Conservation (phyloP, 2,888 invertebrate species). For the Nematopogon swammerdamellus region DNA sequence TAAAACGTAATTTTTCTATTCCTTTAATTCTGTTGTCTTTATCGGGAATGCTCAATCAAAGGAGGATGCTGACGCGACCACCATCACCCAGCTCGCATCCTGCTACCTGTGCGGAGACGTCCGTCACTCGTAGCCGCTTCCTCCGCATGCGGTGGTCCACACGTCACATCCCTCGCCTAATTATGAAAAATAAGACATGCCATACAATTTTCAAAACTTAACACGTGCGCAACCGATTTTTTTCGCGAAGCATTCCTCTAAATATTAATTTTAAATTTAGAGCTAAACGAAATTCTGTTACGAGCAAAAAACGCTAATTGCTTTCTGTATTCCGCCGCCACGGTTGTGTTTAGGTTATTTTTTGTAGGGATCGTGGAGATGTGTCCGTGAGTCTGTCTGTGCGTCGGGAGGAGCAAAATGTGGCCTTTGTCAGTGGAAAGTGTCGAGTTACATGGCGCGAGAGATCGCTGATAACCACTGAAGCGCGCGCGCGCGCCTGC, state of each 20-base stretch:
- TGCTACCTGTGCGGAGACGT: not conserved
- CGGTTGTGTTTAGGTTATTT: constrained; percentile 18
- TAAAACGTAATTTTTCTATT: no score
- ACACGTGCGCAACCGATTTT: constrained; percentile 42
- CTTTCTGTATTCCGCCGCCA: constrained; percentile 35
- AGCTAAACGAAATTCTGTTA: constrained; percentile 7
- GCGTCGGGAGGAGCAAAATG: constrained; percentile 33
- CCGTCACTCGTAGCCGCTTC: constrained; percentile 15
- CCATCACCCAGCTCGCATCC: no score
- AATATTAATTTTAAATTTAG: constrained; percentile 43
- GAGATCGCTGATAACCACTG: constrained; percentile 14
- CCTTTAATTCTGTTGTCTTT: no score
- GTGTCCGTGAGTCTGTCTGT: constrained; percentile 27
- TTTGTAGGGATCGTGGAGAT: constrained; percentile 23
- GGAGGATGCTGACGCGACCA: no score
- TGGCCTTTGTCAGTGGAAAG: constrained; percentile 53
- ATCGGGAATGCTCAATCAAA: no score
- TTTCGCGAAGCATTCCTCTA: constrained; percentile 29
- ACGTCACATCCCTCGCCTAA: constrained; percentile 35
- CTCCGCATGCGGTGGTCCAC: constrained; percentile 20
- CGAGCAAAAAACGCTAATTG: constrained; percentile 45
- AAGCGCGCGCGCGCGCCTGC: not conserved
- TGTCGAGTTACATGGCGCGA: constrained; percentile 55
- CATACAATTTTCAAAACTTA: constrained; percentile 38
- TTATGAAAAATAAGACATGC: constrained; percentile 53